Conservation (phyloP, 2,113 vertebrate genomes). For the Notechis scutatus region DNA sequence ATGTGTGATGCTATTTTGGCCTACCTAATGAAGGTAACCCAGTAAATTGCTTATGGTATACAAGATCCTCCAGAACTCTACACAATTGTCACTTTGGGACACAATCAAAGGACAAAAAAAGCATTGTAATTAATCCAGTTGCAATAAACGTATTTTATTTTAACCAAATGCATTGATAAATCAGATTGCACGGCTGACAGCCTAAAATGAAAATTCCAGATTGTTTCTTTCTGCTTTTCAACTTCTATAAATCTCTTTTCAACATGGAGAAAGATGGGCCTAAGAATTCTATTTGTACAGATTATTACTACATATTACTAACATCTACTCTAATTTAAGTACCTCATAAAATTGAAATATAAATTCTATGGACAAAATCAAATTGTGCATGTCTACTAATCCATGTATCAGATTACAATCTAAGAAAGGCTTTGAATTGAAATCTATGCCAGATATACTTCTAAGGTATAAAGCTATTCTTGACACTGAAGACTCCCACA, state of each 20-base stretch:
- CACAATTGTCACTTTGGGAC: background rate
- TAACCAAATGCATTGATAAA: background rate
- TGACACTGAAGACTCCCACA: too few relatives aligned
- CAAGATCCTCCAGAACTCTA: too few relatives aligned
- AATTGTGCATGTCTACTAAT: too few relatives aligned
- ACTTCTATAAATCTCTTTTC: background rate
- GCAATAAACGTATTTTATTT: background rate
- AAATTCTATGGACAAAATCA: too few relatives aligned
- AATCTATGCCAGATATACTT: too few relatives aligned
- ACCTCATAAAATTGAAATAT: too few relatives aligned
- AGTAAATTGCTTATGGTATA: background rate
- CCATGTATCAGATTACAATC: too few relatives aligned
- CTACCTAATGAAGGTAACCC: background rate
- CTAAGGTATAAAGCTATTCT: too few relatives aligned
- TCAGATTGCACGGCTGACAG: background rate
- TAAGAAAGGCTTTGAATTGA: too few relatives aligned
- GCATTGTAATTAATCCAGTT: background rate
- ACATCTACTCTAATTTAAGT: too few relatives aligned
- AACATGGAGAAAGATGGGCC: background rate
- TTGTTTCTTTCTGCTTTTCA: background rate
- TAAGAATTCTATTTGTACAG: background rate
- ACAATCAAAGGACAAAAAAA: too few relatives aligned
- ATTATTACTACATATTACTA: background rate
- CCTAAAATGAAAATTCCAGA: background rate
- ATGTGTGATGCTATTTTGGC: background rate